Conservation (phyloP, 2,888 invertebrate species). For the Drosophila fulvimacula region DNA sequence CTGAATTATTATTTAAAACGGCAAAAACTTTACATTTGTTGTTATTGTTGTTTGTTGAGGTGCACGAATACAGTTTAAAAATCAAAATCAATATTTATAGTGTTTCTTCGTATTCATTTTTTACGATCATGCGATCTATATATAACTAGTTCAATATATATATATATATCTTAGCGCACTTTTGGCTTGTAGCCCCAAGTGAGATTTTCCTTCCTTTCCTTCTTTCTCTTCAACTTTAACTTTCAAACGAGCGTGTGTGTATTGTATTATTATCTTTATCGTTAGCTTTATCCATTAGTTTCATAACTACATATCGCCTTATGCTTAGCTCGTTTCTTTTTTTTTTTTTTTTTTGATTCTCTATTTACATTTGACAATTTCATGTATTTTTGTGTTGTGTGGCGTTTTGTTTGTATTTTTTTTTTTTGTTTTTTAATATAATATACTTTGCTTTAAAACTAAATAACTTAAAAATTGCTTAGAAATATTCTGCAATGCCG, state of each 20-base stretch:
- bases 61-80: slow-evolving; percentile 40
- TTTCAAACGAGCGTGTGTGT: slow-evolving; percentile 17
- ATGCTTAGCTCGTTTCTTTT: slow-evolving; percentile 29
- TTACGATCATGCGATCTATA: slow-evolving; percentile 39
- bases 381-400: slow-evolving; percentile 28
- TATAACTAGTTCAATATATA: slow-evolving; percentile 35
- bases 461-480: slow-evolving; percentile 73
- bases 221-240: neutral
- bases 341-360: slow-evolving; percentile 6
- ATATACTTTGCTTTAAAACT: slow-evolving; percentile 60
- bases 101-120: slow-evolving; percentile 7
- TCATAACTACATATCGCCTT: slow-evolving; percentile 12
- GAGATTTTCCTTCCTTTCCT: slow-evolving; percentile 24
- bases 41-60: slow-evolving; percentile 28
- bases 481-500: slow-evolving; percentile 43
- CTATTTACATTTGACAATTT: slow-evolving; percentile 62
- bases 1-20: slow-evolving; percentile 25
- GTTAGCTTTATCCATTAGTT: slow-evolving; percentile 40
- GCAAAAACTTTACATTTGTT: slow-evolving; percentile 35
- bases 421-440: slow-evolving; percentile 14
- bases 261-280: slow-evolving; percentile 41
- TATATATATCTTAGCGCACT: slow-evolving; percentile 53
- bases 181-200: slow-evolving; percentile 69
- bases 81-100: slow-evolving; percentile 32
- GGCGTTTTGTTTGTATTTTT: slow-evolving; percentile 6